These are phyloP conservation scores for Trichechus manatus DNA, from an alignment of 2,113 vertebrate species.

Conservation along the genomic window DNA sequence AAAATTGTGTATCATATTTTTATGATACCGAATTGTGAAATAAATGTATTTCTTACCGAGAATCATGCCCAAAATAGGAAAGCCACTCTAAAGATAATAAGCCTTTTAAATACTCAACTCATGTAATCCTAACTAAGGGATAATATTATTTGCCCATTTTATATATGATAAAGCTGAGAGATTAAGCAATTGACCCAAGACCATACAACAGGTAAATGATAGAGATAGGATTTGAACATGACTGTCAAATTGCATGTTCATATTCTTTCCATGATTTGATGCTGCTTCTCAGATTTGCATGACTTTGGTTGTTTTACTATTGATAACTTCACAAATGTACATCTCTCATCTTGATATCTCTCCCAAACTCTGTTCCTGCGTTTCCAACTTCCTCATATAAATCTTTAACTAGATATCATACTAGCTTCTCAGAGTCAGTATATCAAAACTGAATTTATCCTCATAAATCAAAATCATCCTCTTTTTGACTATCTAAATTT, in stretches of 20 bases:
- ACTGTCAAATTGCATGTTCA: background rate
- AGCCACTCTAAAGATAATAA: background rate
- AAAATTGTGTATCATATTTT: background rate
- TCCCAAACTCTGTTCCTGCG: background rate
- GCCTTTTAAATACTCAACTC: background rate
- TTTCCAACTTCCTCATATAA: slow-evolving; percentile 28
- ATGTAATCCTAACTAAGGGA: background rate
- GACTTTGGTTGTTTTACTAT: slow-evolving; percentile 19
- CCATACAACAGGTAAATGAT: background rate
- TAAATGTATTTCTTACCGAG: slow-evolving; percentile 40
- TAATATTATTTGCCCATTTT: slow-evolving; percentile 4
- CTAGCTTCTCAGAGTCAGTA: background rate
- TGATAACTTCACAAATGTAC: background rate
- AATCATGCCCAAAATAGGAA: slow-evolving; percentile 46
- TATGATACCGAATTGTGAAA: slow-evolving; percentile 50
- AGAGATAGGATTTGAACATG: background rate
- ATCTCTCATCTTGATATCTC: background rate
- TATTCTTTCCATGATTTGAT: background rate
- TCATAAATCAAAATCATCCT: slow-evolving; percentile 19
- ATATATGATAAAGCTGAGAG: background rate
- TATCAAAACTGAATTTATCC: slow-evolving; percentile 21
- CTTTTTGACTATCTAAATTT: slow-evolving; percentile 31
- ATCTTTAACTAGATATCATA: slow-evolving; percentile 18
- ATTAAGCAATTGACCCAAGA: background rate
- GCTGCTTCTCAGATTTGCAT: background rate